Percentiles rank a stretch among this genome's conserved stretches.
These are phyloP conservation scores for Elgonia sp. DNA, from an alignment of 2,888 invertebrate genomes.

Conservation along the genomic window DNA sequence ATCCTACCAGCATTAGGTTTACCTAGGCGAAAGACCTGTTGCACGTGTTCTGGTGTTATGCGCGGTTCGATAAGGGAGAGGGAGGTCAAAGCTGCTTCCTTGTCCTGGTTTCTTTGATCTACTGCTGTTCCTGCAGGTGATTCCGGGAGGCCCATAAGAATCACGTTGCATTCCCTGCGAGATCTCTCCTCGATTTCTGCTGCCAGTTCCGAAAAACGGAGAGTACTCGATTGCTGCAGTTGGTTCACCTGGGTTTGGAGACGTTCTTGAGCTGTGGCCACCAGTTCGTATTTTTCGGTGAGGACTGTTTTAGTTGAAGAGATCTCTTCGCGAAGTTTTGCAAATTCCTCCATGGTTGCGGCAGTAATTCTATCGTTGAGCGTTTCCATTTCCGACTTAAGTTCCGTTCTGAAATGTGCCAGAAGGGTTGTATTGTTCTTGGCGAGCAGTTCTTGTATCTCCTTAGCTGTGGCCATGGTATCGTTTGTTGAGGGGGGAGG, in stretches of 20 bases:
- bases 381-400: background rate
- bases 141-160: background rate
- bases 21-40: background rate
- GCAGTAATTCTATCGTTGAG: background rate
- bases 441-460: background rate
- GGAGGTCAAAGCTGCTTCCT: too few relatives aligned
- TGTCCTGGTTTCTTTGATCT: too few relatives aligned
- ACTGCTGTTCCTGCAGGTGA: background rate
- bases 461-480: background rate
- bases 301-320: background rate
- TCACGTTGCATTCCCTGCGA: slow-evolving; percentile 9
- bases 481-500: too few relatives aligned
- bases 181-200: slow-evolving; percentile 3
- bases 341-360: background rate
- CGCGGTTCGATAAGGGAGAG: background rate
- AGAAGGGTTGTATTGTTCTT: background rate
- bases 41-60: background rate
- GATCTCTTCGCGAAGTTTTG: slow-evolving; percentile 5
- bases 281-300: background rate
- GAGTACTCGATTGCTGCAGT: background rate
- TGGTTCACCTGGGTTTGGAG: slow-evolving; percentile 3
- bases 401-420: slow-evolving; percentile 2
- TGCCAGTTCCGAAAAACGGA: background rate
- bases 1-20: background rate
- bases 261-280: background rate